Evolutionary conservation across 2,797 vertebrate genomes (phyloP).

Genomic region (Alfaro cultratus): DNA sequence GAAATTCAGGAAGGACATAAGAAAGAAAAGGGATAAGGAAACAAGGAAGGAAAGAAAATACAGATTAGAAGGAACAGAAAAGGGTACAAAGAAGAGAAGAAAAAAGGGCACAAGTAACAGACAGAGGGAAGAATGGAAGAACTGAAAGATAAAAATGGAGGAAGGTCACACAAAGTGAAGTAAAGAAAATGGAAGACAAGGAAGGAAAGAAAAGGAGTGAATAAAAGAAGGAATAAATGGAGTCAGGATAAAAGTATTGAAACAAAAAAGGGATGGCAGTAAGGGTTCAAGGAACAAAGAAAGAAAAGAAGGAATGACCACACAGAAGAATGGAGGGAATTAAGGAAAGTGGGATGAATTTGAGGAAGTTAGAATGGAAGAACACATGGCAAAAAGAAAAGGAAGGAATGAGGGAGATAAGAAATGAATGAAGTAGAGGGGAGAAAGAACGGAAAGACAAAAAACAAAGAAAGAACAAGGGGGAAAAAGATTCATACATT

Average conservation of each 20-base stretch:
- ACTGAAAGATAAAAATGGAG: background rate
- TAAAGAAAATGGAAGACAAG: background rate
- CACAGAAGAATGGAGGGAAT: background rate
- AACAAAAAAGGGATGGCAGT: background rate
- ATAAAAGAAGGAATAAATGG: background rate
- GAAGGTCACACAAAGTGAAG: background rate
- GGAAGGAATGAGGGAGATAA: background rate
- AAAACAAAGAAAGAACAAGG: background rate
- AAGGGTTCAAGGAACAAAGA: background rate
- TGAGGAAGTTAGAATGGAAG: background rate
- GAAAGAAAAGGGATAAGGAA: background rate
- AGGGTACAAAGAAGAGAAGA: background rate
- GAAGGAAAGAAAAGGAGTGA: background rate
- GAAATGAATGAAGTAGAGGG: background rate
- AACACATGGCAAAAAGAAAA: background rate
- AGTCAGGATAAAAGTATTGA: background rate
- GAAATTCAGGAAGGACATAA: background rate
- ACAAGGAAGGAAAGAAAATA: background rate
- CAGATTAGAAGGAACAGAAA: background rate
- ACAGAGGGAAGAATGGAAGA: background rate
- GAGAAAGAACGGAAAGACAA: background rate
- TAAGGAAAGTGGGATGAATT: background rate
- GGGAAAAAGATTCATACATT: slow-evolving; percentile 5
- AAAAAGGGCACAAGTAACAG: background rate
- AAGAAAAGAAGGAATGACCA: background rate